Percentiles rank a stretch among this genome's conserved stretches.
Evolutionary conservation across 2,797 vertebrate genomes (phyloP).

Genomic region (Microchirus variegatus): DNA sequence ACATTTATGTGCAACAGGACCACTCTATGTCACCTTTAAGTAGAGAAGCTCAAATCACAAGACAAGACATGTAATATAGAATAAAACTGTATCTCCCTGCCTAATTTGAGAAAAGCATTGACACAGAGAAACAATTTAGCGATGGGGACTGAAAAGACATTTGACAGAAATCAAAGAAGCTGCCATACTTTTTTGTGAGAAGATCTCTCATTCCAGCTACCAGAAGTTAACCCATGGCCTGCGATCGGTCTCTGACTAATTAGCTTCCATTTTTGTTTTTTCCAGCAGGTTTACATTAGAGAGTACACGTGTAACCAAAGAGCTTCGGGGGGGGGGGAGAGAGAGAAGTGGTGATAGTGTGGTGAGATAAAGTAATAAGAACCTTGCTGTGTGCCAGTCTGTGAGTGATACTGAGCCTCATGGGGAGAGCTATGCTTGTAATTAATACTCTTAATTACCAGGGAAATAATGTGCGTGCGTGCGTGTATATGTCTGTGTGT

Average conservation of each 20-base stretch:
- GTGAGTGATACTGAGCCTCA: slow-evolving; percentile 77
- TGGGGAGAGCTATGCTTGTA: slow-evolving; percentile 77
- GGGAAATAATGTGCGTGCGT: slow-evolving; percentile 63
- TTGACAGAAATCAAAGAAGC: slow-evolving; percentile 43
- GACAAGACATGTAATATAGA: not conserved
- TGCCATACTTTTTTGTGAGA: slow-evolving; percentile 1
- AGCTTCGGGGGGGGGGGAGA: slow-evolving; percentile 15
- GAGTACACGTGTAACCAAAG: slow-evolving; percentile 49
- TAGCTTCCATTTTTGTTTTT: slow-evolving; percentile 63
- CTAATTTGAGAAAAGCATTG: slow-evolving; percentile 8
- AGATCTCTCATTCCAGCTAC: slow-evolving; percentile 31
- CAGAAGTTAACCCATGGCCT: slow-evolving; percentile 60
- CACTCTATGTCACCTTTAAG: too few relatives aligned
- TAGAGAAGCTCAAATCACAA: slow-evolving; percentile 1
- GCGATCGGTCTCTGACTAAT: slow-evolving; percentile 67
- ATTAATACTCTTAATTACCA: slow-evolving; percentile 82
- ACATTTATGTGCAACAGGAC: too few relatives aligned
- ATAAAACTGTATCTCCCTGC: not conserved
- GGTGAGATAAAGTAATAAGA: slow-evolving; percentile 74
- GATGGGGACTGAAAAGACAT: not conserved
- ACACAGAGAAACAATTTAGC: not conserved
- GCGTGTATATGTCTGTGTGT: slow-evolving; percentile 14
- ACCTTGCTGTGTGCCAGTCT: slow-evolving; percentile 69
- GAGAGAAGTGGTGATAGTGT: slow-evolving; percentile 52
- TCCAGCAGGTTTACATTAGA: slow-evolving; percentile 62